Evolutionary conservation across 2,797 vertebrate species (phyloP), one percentile per base, ranked within the genome.

Genomic region (Manis crassicaudata): DNA sequence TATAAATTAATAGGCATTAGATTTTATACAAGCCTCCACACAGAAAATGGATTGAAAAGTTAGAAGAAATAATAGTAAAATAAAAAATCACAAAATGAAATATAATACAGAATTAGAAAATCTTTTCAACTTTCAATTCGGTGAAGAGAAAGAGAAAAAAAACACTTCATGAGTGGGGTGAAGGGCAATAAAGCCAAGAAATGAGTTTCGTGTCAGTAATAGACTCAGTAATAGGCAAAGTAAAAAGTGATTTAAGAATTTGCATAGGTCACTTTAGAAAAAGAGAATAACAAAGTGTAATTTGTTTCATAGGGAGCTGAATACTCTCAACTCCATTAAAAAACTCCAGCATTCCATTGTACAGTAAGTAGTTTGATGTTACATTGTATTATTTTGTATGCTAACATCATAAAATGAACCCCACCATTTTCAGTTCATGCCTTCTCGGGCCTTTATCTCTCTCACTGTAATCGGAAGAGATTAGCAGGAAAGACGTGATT

Each of bases 31-130:
- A 82, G 35, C 35, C 8, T 91, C 23, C 23, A 29, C 32, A 65
- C 79, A 29, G 72, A 91, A 91, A 56, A 68, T 17, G 14, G 21
- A 88, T 81, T 92, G 91, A 73, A 94, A 93, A 84, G 62, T 92
- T 65, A 79, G 70, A 63, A 96, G 58, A 92, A 35, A 14, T 37
- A 1, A 58, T 60, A 82, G 37, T 6, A 23, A 56, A 58, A 90
- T 90, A 67, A 90, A 58, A 2, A 1, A 54, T 46, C 20, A 72
- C 5, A 75, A 94, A 80, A 89, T 77, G 16, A 87, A 72, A 84
- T 68, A 73, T 89, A 75, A 37, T 17, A 50, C 2, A 93, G 5
- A 90, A 46, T 87, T 50, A 50, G 88, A 81, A 73, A 94, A 82
- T 9, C 32, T 87, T 87, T n/a, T 76, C 75, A 90, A 40, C 16